Conservation (phyloP, 2,888 invertebrate genomes). For the Aleiodes leptofemur region DNA sequence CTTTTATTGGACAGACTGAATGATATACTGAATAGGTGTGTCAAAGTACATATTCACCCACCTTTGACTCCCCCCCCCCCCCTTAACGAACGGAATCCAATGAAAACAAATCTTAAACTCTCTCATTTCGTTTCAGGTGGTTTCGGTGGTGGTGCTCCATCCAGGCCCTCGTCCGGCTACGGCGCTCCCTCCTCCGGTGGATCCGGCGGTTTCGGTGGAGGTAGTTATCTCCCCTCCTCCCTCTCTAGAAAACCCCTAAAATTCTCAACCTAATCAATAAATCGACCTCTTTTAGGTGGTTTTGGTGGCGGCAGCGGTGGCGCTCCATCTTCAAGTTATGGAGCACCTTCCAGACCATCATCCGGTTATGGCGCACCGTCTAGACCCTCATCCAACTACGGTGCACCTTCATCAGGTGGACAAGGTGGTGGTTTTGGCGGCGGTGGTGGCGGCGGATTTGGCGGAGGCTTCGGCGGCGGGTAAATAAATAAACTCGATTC, state of each 20-base stretch:
- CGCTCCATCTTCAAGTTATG: constrained; percentile 76
- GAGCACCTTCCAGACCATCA: constrained; percentile 62
- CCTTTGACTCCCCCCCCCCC: too few species aligned
- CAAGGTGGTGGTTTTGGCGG: constrained; percentile 51
- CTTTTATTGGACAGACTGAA: too few species aligned
- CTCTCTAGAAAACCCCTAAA: constrained; percentile 27
- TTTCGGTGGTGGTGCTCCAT: constrained; percentile 74
- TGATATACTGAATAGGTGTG: too few species aligned
- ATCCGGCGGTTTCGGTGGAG: constrained; percentile 52
- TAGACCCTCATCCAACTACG: constrained; percentile 61
- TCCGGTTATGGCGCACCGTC: constrained; percentile 52
- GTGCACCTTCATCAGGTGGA: constrained; percentile 66
- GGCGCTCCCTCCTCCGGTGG: constrained; percentile 68
- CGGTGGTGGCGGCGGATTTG: constrained; percentile 73
- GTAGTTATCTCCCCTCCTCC: constrained; percentile 45
- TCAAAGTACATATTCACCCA: too few species aligned
- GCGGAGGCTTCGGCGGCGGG: constrained; percentile 75
- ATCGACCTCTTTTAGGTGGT: constrained; percentile 51
- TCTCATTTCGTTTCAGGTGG: constrained; percentile 39
- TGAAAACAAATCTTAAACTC: too few species aligned
- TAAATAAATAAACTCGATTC: background rate
- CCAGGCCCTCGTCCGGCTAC: constrained; percentile 66
- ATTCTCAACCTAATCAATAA: background rate
- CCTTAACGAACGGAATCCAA: too few species aligned
- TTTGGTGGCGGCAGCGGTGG: constrained; percentile 58